These are phyloP conservation scores for Galaxea fascicularis DNA, from an alignment of 92 coral and sea anemone genomes.

Conservation along the genomic window DNA sequence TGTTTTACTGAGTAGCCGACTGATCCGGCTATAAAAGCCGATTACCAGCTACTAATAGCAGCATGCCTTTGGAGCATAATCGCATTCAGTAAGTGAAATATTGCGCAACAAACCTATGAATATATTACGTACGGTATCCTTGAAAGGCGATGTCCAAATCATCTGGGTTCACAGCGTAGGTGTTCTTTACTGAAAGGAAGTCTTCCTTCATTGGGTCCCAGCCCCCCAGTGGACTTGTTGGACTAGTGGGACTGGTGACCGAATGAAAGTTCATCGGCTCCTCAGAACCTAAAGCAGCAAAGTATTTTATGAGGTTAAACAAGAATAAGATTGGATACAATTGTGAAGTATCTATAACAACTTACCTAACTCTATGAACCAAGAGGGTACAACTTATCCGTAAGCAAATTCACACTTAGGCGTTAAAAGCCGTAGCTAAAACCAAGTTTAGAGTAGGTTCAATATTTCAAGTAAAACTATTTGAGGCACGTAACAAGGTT, in stretches of 20 bases:
- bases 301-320: neutral
- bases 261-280: neutral
- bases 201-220: conserved; percentile 95
- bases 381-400: no score
- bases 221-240: conserved; percentile 62
- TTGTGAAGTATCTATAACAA: no score
- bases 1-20: no score
- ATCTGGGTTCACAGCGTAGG: conserved; percentile 77
- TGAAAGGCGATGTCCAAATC: conserved; percentile 87
- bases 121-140: conserved; percentile 85
- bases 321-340: neutral
- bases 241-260: conserved; percentile 66
- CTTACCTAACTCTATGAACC: neutral
- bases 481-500: no score
- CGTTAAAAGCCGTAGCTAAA: no score
- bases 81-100: no score
- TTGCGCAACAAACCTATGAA: neutral
- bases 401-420: no score
- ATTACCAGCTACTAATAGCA: no score
- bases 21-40: no score
- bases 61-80: no score
- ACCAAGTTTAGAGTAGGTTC: no score
- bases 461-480: no score
- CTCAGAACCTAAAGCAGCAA: neutral
- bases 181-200: conserved; percentile 79